phyloP scores from a whole-genome alignment of 1,140 invertebrate genomes.

The Delia radicum region DNA sequence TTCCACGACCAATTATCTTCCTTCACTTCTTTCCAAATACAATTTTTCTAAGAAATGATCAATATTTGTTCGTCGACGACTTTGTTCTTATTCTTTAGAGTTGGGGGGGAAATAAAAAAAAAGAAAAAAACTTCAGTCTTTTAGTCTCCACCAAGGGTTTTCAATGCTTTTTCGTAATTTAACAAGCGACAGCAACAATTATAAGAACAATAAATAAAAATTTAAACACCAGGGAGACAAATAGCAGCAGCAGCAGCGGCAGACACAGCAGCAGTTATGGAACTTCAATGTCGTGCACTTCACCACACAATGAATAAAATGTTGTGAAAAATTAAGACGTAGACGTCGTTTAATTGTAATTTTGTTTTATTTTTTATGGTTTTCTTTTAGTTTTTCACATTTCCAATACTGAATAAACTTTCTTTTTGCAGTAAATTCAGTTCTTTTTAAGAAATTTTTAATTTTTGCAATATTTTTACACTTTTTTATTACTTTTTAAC shows the following conservation, averaged over 20 bases:
- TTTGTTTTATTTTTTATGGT: not conserved
- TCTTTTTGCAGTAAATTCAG: not conserved
- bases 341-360: constrained; percentile 13
- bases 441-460: constrained; percentile 24
- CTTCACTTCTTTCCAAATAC: not conserved
- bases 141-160: not conserved
- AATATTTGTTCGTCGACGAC: not conserved
- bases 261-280: constrained; percentile 30
- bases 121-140: not conserved
- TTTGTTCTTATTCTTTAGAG: not conserved
- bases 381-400: constrained; percentile 13
- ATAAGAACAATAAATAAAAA: not conserved
- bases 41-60: not conserved
- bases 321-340: constrained; percentile 18
- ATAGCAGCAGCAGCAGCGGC: constrained; percentile 17
- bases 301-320: constrained; percentile 20
- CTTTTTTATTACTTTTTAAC: constrained; percentile 26
- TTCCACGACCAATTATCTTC: not conserved
- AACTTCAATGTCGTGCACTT: constrained; percentile 32
- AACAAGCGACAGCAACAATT: not conserved
- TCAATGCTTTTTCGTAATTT: not conserved
- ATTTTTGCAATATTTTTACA: constrained; percentile 17
- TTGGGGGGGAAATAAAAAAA: not conserved
- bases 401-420: constrained; percentile 6
- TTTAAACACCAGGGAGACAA: constrained; percentile 9